Evolutionary conservation across 2,888 invertebrate species (phyloP), one percentile per base, ranked within the genome.

Genomic region (Copidosoma aretas): DNA sequence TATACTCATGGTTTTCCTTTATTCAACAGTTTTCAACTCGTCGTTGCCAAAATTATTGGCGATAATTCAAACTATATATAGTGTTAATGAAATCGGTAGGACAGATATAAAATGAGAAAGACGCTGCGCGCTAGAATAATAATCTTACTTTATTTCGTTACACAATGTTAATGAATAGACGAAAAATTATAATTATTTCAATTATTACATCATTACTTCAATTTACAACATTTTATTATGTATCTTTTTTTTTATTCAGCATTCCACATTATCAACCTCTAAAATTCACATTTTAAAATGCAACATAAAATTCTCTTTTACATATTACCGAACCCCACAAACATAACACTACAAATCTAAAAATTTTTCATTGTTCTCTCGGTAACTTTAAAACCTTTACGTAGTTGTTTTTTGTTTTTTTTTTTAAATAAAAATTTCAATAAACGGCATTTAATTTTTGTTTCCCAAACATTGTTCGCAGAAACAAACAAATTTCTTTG

Each of bases 221-320:
- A 78, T 81, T 79, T 80, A 81, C 77, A 81, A 78, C 77, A 77
- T 78, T 77, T 70, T n/a, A n/a, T n/a, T n/a, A n/a, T n/a, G n/a
- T n/a, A 51, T 51, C 10, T 12, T 51, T 51, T 51, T 51, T 51
- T 51, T 51, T 51, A 8, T 12, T 51, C 51, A 17, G 22, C 67
- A 66, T 66, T 72, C 72, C 73, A 73, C 73, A 70, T 71, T 73
- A 75, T 76, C 75, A 71, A 73, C 60, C 70, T 75, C n/a, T n/a
- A n/a, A 79, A 77, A 74, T 76, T 73, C 77, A 78, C 77, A 75
- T 78, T 77, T 77, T n/a, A 75, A 71, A 65, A 67, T 71, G 41
- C 14, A 41, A n/a, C n/a, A n/a, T n/a, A n/a, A n/a, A n/a, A 70
- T 74, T 74, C 72, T 51, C 60, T 53, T 75, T 73, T 17, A 24